Base-by-base conservation (phyloP, 2,113 vertebrate species). In the Laterallus jamaicensis region DNA sequence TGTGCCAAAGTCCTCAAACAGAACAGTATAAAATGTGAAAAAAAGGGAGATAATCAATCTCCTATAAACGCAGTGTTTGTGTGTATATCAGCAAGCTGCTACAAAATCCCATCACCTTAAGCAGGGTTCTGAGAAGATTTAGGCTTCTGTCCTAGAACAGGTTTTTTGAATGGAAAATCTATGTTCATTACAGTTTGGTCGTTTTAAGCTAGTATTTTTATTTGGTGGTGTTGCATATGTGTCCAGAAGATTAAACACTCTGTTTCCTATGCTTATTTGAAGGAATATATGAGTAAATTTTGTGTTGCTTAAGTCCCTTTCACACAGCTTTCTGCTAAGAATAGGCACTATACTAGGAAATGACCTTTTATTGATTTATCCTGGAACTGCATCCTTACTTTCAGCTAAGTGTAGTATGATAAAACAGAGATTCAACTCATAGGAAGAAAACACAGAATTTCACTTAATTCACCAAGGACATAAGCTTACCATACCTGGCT, bases 381-480 rank as follows among this genome's bases (percentile, higher is more conserved):
- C 59, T 70, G n/a, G 37, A 91, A 70, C 40, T 55, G 32, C 28
- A 79, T 68, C 25, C 21, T 85, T 90, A 54, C 39, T 71, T 92
- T 95, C 59, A 82, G 37, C 37, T 77, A 55, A 85, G 39, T 60
- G 12, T n/a, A 58, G 5, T 62, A 55, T 12, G 31, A 28, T 74
- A 54, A 88, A 87, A 22, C 28, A 3, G 11, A 86, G 60, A 29
- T 77, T 92, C 60, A 90, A 31, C 50, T 90, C 56, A 26, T 2
- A 63, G 56, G 62, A 35, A 32, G 85, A 82, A 95, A 67, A 69
- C 1, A 40, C n/a, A 82, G 40, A 25, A 88, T 77, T 66, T 26
- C 42, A 56, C 66, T 96, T 91, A 83, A 93, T 90, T 90, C 63
- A 67, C 40, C 37, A 67, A 85, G 71, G 87, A 85, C 93, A 59